Evolutionary conservation across 2,888 invertebrate genomes (phyloP), one percentile per base, ranked within the genome.

Genomic region (Ceramica pisi): DNA sequence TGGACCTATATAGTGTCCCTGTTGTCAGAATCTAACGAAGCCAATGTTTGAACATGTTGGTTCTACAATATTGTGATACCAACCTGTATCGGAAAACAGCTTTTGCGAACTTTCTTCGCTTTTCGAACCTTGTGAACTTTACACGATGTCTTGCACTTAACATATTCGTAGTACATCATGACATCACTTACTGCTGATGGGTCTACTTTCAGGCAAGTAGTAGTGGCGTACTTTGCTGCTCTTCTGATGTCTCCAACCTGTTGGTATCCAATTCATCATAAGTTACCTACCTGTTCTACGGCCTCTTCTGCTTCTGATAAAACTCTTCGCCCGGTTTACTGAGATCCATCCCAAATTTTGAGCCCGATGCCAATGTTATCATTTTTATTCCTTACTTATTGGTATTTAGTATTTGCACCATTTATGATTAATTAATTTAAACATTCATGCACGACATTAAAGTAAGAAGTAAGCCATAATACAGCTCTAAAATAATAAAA

Each of bases 211-310:
- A 72, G 65, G 59, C 77, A 68, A 77, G 21, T 71, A 81, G 77
- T 57, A 2, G 72, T 81, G 77, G 66, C 44, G 81, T 68, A 81
- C 41, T 72, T 73, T 66, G 77, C 77, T 14, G 62, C 50, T 72
- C 79, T 68, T 63, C 77, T 48, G 68, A 68, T 72, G 65, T 66
- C 66, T 72, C 19, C 72, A 51, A 77, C 81, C 81, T 80, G 79
- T 80, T 81, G 81, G 79, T 72, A 72, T 80, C 79, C 77, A 77
- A 72, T 80, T 77, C 66, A 80, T 63, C 55, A 77, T 80, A 51
- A 77, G 73, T 80, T 66, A 67, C 81, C 67, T 68, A 81, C 81
- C 79, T 63, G 72, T 38, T 48, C 67, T 76, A 55, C 14, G 19
- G 55, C 51, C 46, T 31, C 53, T 31, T 51, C 67, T 16, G 31